Conservation (phyloP, 2,113 vertebrate genomes). For the Hyaena hyaena region DNA sequence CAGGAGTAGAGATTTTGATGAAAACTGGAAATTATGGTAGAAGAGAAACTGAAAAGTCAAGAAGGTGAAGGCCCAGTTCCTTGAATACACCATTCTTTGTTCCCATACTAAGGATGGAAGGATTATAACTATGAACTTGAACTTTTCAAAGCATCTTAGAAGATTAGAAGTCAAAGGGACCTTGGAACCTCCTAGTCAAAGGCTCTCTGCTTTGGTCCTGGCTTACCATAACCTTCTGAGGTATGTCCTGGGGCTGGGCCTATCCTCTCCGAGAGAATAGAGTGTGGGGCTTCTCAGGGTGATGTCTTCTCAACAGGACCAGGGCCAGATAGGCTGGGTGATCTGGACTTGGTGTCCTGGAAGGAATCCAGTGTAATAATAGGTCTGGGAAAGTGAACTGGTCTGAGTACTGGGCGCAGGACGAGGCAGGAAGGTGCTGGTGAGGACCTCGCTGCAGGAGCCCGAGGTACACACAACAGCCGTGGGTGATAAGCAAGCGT, state of each 20-base stretch:
- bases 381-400: not conserved
- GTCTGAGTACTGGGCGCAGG: not conserved
- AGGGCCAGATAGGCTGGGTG: not conserved
- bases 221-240: not conserved
- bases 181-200: not conserved
- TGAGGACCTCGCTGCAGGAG: not conserved
- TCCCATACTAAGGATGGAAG: not conserved
- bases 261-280: not conserved
- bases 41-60: not conserved
- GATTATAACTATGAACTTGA: not conserved
- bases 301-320: not conserved
- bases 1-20: constrained; percentile 23
- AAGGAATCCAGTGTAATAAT: not conserved
- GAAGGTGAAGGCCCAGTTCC: not conserved
- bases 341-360: not conserved
- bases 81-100: not conserved
- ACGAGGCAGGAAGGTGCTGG: not conserved
- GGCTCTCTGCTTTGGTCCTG: not conserved
- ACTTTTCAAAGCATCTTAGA: not conserved
- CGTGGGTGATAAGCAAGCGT: not conserved
- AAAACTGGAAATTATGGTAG: not conserved
- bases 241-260: not conserved
- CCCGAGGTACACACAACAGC: not conserved
- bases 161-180: not conserved
- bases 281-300: not conserved